A percentile compares a stretch with the other conserved stretches of the same genome.
phyloP scores from a whole-genome alignment of 2,888 invertebrate species.

The Muschampia plurimacula region DNA sequence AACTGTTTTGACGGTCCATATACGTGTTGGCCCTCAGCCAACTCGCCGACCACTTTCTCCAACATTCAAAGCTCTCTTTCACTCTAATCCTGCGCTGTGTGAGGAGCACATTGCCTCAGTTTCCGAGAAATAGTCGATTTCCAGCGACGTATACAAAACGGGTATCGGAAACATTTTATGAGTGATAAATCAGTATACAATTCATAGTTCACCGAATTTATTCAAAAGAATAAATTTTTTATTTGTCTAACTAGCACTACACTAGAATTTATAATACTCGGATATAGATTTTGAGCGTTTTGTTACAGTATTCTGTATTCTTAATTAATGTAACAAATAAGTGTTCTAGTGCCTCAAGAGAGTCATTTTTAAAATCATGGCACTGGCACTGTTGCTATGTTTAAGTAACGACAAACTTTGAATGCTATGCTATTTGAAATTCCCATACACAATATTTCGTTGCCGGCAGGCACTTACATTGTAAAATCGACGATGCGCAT shows the following conservation, averaged over 20 bases:
- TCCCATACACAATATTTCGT: too few species aligned
- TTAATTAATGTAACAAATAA: too few species aligned
- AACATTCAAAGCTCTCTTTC: slow-evolving; percentile 56
- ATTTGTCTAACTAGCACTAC: neutral
- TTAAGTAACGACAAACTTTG: too few species aligned
- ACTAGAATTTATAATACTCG: too few species aligned
- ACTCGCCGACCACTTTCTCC: slow-evolving; percentile 66
- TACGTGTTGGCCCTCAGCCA: slow-evolving; percentile 69
- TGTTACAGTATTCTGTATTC: too few species aligned
- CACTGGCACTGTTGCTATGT: too few species aligned
- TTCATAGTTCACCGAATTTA: slow-evolving; percentile 51
- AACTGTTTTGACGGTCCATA: slow-evolving; percentile 64
- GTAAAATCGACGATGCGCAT: too few species aligned
- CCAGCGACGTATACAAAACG: slow-evolving; percentile 66
- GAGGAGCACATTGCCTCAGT: slow-evolving; percentile 73
- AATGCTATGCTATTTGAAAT: too few species aligned
- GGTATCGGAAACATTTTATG: slow-evolving; percentile 77
- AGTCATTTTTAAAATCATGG: too few species aligned
- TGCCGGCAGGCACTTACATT: too few species aligned
- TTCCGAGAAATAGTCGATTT: slow-evolving; percentile 77
- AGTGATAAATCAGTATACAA: slow-evolving; percentile 68
- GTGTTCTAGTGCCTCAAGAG: too few species aligned
- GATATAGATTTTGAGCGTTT: too few species aligned
- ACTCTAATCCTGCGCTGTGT: slow-evolving; percentile 53
- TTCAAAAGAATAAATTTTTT: neutral